These are phyloP conservation scores for Origma solitaria DNA, from an alignment of 2,113 vertebrate genomes.

Conservation along the genomic window DNA sequence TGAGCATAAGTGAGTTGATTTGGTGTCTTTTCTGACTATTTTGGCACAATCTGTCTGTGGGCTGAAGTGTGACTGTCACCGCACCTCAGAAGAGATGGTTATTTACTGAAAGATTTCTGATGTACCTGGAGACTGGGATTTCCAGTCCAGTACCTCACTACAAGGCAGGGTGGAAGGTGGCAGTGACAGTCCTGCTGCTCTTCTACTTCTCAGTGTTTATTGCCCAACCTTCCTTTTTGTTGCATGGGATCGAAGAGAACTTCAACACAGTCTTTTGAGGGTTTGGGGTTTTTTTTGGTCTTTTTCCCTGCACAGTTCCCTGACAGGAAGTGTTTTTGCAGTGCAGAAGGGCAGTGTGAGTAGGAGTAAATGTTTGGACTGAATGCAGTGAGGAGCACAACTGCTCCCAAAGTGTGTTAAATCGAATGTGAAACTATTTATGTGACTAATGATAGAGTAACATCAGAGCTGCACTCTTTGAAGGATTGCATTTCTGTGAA, in stretches of 20 bases:
- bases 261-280: not conserved
- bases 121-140: not conserved
- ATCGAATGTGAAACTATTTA: not conserved
- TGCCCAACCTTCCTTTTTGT: not conserved
- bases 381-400: not conserved
- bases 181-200: not conserved
- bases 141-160: not conserved
- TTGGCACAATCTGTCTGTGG: not conserved
- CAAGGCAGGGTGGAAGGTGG: not conserved
- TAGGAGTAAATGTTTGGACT: not conserved
- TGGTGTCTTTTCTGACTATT: not conserved
- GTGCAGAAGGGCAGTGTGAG: not conserved
- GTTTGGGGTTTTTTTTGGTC: not conserved
- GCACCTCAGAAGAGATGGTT: not conserved
- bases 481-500: not conserved
- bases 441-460: fast-evolving
- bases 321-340: not conserved
- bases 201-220: not conserved
- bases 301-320: not conserved
- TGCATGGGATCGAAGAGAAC: fast-evolving
- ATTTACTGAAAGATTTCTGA: not conserved
- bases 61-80: not conserved
- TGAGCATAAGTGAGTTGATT: not conserved
- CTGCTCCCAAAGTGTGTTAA: not conserved
- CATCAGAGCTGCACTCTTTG: not conserved